Conservation (phyloP, 2,113 vertebrate species). For the Drymodes brunneopygia region DNA sequence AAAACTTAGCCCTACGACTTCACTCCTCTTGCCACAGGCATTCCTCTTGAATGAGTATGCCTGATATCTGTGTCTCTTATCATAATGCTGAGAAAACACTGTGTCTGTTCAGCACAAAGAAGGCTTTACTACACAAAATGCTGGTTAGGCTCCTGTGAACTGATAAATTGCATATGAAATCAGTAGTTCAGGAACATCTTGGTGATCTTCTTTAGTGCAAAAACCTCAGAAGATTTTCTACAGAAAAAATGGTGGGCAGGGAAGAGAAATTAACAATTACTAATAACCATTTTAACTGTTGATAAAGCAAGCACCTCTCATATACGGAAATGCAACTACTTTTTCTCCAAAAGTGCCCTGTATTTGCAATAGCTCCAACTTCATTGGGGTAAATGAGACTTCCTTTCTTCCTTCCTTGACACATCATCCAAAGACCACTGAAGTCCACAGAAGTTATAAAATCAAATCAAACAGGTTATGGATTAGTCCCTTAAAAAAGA, state of each 20-base stretch:
- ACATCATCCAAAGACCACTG: not conserved
- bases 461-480: not conserved
- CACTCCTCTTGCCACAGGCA: constrained; percentile 1
- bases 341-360: not conserved
- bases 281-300: not conserved
- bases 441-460: not conserved
- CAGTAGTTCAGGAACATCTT: not conserved
- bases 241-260: not conserved
- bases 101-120: not conserved
- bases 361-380: not conserved
- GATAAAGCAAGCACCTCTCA: not conserved
- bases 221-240: not conserved
- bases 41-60: constrained; percentile 10
- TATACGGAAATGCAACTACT: not conserved
- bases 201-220: not conserved
- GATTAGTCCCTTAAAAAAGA: not conserved
- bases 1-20: not conserved
- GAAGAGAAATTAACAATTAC: not conserved
- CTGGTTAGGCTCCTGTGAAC: not conserved
- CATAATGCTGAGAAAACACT: not conserved
- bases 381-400: not conserved
- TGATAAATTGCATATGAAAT: not conserved
- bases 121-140: not conserved
- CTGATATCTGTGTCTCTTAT: constrained; percentile 16
- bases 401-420: not conserved